Base-by-base conservation (phyloP, 1,140 invertebrate genomes). In the Penaeus indicus region DNA sequence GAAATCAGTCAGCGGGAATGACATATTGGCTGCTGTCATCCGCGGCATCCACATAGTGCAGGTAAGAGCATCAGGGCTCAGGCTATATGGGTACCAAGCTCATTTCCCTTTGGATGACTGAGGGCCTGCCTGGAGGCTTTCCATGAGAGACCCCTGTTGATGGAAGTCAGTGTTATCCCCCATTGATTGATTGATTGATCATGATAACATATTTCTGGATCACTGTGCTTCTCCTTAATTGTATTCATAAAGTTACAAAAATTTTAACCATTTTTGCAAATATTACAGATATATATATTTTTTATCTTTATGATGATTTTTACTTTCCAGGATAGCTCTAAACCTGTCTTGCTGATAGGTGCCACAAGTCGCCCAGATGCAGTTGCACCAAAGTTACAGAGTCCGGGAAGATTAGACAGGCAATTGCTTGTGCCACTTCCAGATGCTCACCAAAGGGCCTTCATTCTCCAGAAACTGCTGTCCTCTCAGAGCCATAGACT, bases 331-430 rank as follows among this genome's bases (percentile, higher is more conserved):
- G 62, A 16, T 69, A n/a, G 63, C 22, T 11, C n/a, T 64, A 42
- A 75, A 18, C 67, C 86, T 67, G 86, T 87, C 25, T 67, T 87
- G 13, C 25, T 87, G 64, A 38, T 87, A 7, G 98, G 97, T 32
- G 98, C 98, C 0, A 99, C 98, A 3, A 99, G 99, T 93, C 94
- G 97, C 90, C 97, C 97, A 0, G 97, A 98, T 93, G 95, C 95
- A 92, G 96, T 99, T 86, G 97, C 98, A 92, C 90, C 96, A 94
- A 97, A 97, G 3, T 93, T 99, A 18, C 92, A 98, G 32, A 94
- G 97, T 90, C 97, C 97, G 22, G 97, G 97, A 22, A 94, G 97
- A 91, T 93, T 99, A 18, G 97, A 98, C 93, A 93, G 96, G 86
- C 95, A 97, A 64, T 94, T 98, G 88, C 97, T 98, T 92, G 97